These are phyloP conservation scores for Metaphire vulgaris DNA, from an alignment of 1,140 invertebrate species.

Conservation along the genomic window DNA sequence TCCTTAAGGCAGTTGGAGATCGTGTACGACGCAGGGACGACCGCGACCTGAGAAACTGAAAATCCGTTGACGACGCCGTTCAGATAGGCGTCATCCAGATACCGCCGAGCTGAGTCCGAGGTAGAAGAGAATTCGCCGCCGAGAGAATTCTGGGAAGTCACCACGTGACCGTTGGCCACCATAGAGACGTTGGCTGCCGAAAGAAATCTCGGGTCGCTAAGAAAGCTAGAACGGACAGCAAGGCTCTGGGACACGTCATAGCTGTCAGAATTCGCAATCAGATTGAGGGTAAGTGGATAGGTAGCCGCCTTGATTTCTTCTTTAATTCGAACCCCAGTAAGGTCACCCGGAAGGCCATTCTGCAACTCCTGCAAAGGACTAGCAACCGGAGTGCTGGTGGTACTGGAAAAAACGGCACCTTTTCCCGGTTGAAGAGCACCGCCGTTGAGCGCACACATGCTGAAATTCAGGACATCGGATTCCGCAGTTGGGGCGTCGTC, in stretches of 20 bases:
- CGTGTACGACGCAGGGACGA: not conserved
- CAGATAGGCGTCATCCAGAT: not conserved
- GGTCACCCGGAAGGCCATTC: not conserved
- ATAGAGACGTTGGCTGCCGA: not conserved
- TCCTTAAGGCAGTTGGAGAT: slow-evolving; percentile 1
- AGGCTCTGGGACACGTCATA: not conserved
- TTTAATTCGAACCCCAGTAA: not conserved
- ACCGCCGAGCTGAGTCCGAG: not conserved
- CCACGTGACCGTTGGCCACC: not conserved
- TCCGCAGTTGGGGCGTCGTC: not conserved
- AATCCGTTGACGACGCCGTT: not conserved
- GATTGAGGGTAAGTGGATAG: not conserved
- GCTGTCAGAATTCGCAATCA: not conserved
- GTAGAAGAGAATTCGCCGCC: not conserved
- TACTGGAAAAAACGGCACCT: not conserved
- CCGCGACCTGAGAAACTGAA: not conserved
- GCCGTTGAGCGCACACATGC: slow-evolving; percentile 11
- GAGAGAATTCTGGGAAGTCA: not conserved
- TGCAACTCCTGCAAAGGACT: not conserved
- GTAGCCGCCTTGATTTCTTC: not conserved
- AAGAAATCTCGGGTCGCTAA: too few relatives aligned
- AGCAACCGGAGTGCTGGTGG: not conserved
- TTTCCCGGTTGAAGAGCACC: not conserved
- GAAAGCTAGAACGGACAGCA: not conserved
- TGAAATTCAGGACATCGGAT: not conserved